A percentile compares a stretch with the other conserved stretches of the same genome.
Conservation (phyloP, 2,113 vertebrate genomes). For the Zosterops lateralis region DNA sequence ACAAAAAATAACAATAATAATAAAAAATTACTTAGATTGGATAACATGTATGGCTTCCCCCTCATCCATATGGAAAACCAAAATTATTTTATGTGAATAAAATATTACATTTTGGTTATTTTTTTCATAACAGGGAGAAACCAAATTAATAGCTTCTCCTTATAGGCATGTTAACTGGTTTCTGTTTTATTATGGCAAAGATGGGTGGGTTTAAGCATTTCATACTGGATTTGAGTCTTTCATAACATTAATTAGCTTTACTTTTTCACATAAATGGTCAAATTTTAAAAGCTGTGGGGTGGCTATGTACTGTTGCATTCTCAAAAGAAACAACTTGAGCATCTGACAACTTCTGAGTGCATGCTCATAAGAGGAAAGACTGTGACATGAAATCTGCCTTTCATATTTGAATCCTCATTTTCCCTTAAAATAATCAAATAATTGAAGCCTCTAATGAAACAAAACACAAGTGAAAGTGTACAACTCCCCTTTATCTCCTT, state of each 20-base stretch:
- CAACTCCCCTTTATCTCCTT: background rate
- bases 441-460: background rate
- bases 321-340: background rate
- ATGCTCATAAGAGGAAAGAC: background rate
- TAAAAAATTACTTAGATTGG: conserved; percentile 2
- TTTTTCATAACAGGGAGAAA: background rate
- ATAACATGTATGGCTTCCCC: background rate
- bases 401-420: background rate
- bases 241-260: background rate
- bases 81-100: background rate
- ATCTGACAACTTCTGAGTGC: background rate
- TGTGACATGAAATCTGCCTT: background rate
- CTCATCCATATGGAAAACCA: background rate
- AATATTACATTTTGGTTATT: background rate
- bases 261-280: background rate
- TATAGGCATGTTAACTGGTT: background rate
- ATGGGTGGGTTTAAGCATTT: background rate
- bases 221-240: background rate
- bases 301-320: background rate
- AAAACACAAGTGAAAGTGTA: background rate
- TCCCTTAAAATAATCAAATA: background rate
- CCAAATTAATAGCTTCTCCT: background rate
- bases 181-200: background rate
- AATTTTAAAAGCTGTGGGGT: background rate
- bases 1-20: conserved; percentile 44